These are phyloP conservation scores for Xiphorhynchus erythropygius DNA, from an alignment of 2,797 vertebrate species.

Conservation along the genomic window DNA sequence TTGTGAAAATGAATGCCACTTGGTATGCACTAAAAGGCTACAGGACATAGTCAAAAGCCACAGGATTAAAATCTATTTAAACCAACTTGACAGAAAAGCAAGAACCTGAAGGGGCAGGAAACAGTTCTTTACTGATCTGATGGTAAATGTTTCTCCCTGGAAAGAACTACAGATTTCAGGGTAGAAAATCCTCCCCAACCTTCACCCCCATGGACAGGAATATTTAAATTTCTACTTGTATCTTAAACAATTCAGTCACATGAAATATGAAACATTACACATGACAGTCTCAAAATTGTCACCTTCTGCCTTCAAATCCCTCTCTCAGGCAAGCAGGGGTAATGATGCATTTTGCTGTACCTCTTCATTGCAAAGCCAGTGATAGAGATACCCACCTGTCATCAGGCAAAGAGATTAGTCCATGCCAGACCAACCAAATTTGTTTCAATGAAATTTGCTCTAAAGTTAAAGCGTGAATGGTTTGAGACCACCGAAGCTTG, in stretches of 20 bases:
- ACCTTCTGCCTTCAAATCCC: neutral
- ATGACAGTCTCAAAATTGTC: neutral
- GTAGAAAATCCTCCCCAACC: neutral
- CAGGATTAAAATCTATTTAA: neutral
- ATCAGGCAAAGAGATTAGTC: neutral
- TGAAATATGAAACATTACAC: slow-evolving; percentile 3
- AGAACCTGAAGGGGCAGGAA: neutral
- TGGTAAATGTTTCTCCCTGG: neutral
- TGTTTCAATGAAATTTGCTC: neutral
- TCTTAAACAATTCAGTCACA: neutral
- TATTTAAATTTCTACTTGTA: neutral
- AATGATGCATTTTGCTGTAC: neutral
- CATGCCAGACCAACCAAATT: neutral
- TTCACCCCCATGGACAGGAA: rapidly evolving
- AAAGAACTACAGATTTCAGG: neutral
- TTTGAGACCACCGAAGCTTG: neutral
- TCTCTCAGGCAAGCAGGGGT: neutral
- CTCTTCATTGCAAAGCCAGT: neutral
- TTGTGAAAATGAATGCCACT: neutral
- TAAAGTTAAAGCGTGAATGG: neutral
- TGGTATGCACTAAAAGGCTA: neutral
- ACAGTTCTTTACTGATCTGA: neutral
- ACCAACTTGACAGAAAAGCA: neutral
- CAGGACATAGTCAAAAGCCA: neutral
- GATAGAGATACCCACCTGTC: slow-evolving; percentile 8